phyloP scores from a whole-genome alignment of 2,113 vertebrate species.

The Hiodon tergisus region DNA sequence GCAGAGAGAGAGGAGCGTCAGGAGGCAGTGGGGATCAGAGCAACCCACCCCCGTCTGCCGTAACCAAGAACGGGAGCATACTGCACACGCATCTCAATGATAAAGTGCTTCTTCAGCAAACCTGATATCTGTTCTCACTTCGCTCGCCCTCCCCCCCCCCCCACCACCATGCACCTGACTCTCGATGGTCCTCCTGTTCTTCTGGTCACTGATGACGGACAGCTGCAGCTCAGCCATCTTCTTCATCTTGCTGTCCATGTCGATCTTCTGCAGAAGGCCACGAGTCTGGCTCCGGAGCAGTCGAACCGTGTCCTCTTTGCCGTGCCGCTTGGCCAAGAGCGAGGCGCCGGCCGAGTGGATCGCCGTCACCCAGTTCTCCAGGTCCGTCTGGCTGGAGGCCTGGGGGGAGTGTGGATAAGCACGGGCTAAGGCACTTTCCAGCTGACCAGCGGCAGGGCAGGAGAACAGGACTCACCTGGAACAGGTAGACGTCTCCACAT shows the following conservation, averaged over 20 bases:
- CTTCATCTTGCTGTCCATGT: slow-evolving; percentile 87
- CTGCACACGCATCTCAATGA: too few relatives aligned
- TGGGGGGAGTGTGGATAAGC: slow-evolving; percentile 28
- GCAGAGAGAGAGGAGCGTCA: slow-evolving; percentile 1
- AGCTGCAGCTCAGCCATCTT: slow-evolving; percentile 85
- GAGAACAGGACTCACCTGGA: slow-evolving; percentile 71
- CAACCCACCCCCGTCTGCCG: background rate
- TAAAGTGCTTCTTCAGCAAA: too few relatives aligned
- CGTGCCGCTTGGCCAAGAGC: slow-evolving; percentile 74
- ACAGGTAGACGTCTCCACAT: slow-evolving; percentile 82
- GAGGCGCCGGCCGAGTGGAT: slow-evolving; percentile 82
- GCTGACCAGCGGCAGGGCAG: background rate
- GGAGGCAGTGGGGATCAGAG: background rate
- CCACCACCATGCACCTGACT: slow-evolving; percentile 67
- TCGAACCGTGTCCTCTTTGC: slow-evolving; percentile 75
- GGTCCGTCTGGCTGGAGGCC: slow-evolving; percentile 77
- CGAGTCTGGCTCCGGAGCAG: slow-evolving; percentile 73
- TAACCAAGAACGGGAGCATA: background rate
- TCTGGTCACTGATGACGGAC: slow-evolving; percentile 72
- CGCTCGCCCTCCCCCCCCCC: background rate
- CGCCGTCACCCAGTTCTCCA: slow-evolving; percentile 85
- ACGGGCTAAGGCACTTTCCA: too few relatives aligned
- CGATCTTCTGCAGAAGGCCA: slow-evolving; percentile 75
- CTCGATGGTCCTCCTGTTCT: slow-evolving; percentile 80
- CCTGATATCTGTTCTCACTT: too few relatives aligned